These are phyloP conservation scores for Melanotaenia maccullochi DNA, from an alignment of 2,797 vertebrate genomes.

Conservation along the genomic window DNA sequence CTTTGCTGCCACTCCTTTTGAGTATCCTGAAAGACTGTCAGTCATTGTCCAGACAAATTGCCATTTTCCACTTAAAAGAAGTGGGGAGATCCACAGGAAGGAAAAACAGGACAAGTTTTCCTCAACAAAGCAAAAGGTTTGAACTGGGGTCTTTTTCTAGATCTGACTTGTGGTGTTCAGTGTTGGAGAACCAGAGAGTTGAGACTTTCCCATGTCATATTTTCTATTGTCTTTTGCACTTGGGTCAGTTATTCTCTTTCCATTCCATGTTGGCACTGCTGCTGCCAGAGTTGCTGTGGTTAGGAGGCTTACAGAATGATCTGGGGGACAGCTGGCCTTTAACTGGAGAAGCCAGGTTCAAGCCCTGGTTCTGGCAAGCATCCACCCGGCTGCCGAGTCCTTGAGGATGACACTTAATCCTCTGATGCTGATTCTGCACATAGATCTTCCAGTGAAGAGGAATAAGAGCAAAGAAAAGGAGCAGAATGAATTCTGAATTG, in stretches of 20 bases:
- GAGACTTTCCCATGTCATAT: constrained; percentile 79
- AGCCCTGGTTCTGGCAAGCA: constrained; percentile 47
- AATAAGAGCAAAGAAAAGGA: constrained; percentile 26
- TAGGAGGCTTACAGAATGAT: constrained; percentile 38
- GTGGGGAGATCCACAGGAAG: constrained; percentile 44
- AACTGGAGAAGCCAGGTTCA: constrained; percentile 54
- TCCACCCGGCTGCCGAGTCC: constrained; percentile 47
- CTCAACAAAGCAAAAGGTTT: constrained; percentile 31
- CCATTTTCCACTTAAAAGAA: constrained; percentile 72
- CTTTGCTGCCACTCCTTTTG: constrained; percentile 47
- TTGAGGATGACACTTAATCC: constrained; percentile 56
- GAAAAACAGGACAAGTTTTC: constrained; percentile 72
- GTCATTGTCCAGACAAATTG: constrained; percentile 56
- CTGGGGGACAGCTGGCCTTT: constrained; percentile 56
- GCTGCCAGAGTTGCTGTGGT: constrained; percentile 49
- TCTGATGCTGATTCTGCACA: constrained; percentile 48
- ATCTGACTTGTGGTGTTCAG: constrained; percentile 66
- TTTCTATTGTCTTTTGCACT: constrained; percentile 74
- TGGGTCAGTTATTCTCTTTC: constrained; percentile 71
- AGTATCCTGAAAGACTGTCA: constrained; percentile 35
- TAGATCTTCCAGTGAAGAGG: constrained; percentile 23
- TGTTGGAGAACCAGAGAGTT: constrained; percentile 79
- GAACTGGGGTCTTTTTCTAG: constrained; percentile 61
- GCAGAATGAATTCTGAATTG: background rate
- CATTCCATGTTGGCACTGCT: constrained; percentile 44